These are phyloP conservation scores for Callithrix jacchus DNA, from an alignment of 2,113 vertebrate genomes.

Conservation along the genomic window DNA sequence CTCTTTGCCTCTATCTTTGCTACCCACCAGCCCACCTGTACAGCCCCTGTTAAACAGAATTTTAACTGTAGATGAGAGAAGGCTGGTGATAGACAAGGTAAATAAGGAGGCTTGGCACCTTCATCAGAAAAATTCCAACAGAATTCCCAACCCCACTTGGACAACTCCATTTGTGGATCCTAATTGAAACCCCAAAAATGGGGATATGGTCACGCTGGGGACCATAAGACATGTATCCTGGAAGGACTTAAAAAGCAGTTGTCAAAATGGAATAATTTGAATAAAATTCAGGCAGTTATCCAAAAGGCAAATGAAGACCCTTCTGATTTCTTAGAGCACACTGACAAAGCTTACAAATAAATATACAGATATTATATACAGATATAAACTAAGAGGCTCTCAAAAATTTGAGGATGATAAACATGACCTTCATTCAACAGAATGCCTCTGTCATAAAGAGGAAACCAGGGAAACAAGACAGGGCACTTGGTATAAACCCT, in stretches of 20 bases:
- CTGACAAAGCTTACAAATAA: background rate
- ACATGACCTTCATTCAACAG: background rate
- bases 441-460: background rate
- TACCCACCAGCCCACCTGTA: background rate
- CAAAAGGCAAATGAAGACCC: too few species aligned
- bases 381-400: background rate
- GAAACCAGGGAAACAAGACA: background rate
- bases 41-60: background rate
- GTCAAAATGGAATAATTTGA: background rate
- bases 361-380: background rate
- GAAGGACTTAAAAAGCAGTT: too few species aligned
- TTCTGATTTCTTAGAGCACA: background rate
- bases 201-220: too few species aligned
- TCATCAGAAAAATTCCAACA: background rate
- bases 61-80: background rate
- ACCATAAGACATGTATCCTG: background rate
- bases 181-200: background rate
- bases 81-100: too few species aligned
- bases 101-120: too few species aligned
- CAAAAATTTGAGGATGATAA: background rate
- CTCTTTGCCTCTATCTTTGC: background rate
- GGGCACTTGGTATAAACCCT: background rate
- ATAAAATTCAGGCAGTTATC: background rate
- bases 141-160: too few species aligned
- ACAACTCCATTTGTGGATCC: background rate